Conservation (phyloP, 2,113 vertebrate species). For the Chauna torquata region DNA sequence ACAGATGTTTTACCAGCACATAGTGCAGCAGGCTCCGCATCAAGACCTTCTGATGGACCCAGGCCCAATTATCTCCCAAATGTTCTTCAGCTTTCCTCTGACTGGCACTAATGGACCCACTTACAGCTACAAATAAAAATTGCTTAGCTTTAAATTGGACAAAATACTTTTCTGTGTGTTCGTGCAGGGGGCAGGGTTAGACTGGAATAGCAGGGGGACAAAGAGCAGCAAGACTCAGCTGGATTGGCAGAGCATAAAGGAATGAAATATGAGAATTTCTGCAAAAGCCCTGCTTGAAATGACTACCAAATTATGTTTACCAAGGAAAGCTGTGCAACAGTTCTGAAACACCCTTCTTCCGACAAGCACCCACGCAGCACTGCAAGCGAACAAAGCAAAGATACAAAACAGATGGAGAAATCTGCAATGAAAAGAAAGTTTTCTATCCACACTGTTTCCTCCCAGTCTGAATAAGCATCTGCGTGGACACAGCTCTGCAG, state of each 20-base stretch:
- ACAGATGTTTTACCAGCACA: background rate
- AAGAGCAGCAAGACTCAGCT: slow-evolving; percentile 34
- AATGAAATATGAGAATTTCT: background rate
- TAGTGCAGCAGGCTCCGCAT: background rate
- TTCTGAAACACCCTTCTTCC: slow-evolving; percentile 4
- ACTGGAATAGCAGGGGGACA: background rate
- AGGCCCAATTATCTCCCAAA: slow-evolving; percentile 49
- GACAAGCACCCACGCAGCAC: slow-evolving; percentile 29
- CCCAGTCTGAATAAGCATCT: background rate
- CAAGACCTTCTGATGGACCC: slow-evolving; percentile 20
- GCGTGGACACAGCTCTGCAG: background rate
- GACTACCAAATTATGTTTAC: background rate
- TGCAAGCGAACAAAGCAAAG: background rate
- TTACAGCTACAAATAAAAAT: slow-evolving; percentile 24
- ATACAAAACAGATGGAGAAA: slow-evolving; percentile 29
- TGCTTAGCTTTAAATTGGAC: slow-evolving; percentile 1
- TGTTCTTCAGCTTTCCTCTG: slow-evolving; percentile 25
- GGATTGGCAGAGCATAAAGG: slow-evolving; percentile 14
- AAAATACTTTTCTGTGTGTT: background rate
- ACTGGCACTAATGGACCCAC: slow-evolving; percentile 13
- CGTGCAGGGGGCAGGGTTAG: background rate
- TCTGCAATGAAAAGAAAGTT: background rate
- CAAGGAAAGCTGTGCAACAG: background rate
- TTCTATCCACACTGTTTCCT: background rate
- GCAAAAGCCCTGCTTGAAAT: slow-evolving; percentile 35